These are phyloP conservation scores for Desmodus rotundus DNA, from an alignment of 2,113 vertebrate species.

Conservation along the genomic window DNA sequence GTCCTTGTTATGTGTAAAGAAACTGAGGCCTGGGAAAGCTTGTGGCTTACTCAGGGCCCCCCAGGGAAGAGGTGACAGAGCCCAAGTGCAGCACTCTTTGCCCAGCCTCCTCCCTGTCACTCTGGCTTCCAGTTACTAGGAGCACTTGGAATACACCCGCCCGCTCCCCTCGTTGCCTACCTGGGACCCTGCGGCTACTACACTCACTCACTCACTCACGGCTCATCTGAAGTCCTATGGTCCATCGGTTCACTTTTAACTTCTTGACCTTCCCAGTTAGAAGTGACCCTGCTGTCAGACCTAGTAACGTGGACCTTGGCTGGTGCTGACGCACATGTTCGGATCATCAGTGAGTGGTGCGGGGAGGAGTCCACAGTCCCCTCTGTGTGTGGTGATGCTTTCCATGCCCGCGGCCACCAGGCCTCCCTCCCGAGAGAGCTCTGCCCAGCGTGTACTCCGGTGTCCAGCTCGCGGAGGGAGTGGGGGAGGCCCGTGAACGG, in stretches of 20 bases:
- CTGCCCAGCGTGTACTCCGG: neutral
- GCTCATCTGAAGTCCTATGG: neutral
- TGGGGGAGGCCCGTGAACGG: accelerated
- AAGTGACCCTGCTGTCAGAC: neutral
- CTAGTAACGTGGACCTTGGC: neutral
- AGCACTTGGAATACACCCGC: accelerated
- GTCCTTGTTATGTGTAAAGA: accelerated
- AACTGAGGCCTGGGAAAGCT: neutral
- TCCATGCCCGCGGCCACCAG: accelerated
- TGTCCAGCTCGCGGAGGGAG: neutral
- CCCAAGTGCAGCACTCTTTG: accelerated
- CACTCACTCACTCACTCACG: too few species aligned
- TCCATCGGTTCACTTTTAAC: neutral
- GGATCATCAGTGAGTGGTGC: accelerated
- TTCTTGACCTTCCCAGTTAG: too few species aligned
- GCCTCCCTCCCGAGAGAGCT: neutral
- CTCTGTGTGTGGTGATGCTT: accelerated
- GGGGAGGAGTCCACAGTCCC: neutral
- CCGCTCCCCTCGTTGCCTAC: neutral
- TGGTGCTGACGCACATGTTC: too few species aligned
- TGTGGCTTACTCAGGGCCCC: neutral
- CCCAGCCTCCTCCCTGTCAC: too few species aligned
- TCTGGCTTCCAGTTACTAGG: neutral
- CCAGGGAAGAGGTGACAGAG: neutral
- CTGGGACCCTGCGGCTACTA: neutral